Evolutionary conservation across 2,888 invertebrate species (phyloP), one percentile per base, ranked within the genome.

Genomic region (Drosophila leonis): DNA sequence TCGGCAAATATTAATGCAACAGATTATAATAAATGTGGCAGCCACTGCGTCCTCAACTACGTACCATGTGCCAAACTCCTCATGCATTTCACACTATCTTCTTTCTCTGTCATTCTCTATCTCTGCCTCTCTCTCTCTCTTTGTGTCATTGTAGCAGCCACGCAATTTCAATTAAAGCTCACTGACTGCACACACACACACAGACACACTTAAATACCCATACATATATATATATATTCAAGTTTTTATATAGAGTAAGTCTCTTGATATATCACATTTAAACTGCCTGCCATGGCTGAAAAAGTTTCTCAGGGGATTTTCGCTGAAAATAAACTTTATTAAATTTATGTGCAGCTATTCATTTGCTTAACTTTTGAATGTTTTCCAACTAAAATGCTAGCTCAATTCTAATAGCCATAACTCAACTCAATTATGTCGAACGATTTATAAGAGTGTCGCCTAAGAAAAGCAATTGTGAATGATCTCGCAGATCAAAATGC

Each of bases 1-100:
- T 87, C 79, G 89, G 84, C 82, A 86, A 86, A 88, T 83, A 85
- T 85, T 88, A 85, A 85, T 85, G 84, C 84, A 82, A 83, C 83
- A 85, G 86, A 86, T 88, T 88, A 88, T 86, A 86, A 85, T 85
- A 86, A 85, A 88, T 83, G 86, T 80, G 84, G 77, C 81, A 65
- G 77, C 72, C 71, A 71, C 65, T 56, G 68, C 48, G 42, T 73
- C 27, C 55, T 70, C 82, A 69, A 70, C 80, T 75, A 49, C 64
- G 39, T 60, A 51, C 72, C 67, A 80, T 72, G 72, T 83, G 69
- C 75, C 72, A 73, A 81, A 75, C 78, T 72, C 48, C 77, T 72
- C 55, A 63, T 52, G 48, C 48, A 64, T 59, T 59, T 54, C 39
- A 42, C 72, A 56, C 57, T 48, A 18, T n/a, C 42, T 37, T 48